Percentiles rank a stretch among this genome's conserved stretches.
phyloP scores from a whole-genome alignment of 2,888 invertebrate genomes.

The Pimpla rufipes region DNA sequence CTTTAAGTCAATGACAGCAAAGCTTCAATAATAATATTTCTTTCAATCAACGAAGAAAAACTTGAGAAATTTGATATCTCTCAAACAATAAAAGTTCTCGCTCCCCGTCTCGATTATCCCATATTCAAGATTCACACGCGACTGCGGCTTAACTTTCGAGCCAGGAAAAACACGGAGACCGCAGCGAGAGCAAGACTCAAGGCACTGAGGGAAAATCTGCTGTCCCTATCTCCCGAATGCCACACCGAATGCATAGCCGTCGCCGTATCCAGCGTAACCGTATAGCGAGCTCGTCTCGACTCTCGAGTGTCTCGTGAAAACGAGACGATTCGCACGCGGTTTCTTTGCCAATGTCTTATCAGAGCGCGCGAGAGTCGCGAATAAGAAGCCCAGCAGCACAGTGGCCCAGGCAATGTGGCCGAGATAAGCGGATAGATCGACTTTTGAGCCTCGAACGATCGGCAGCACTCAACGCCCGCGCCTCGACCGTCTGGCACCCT shows the following conservation, averaged over 20 bases:
- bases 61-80: too few species aligned
- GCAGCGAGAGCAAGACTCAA: too few species aligned
- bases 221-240: neutral
- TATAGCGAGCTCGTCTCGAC: too few species aligned
- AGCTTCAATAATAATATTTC: too few species aligned
- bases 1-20: too few species aligned
- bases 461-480: conserved; percentile 45
- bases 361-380: conserved; percentile 33
- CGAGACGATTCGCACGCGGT: conserved; percentile 47
- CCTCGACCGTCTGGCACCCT: neutral
- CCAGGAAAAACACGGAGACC: too few species aligned
- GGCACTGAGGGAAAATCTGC: too few species aligned
- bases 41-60: too few species aligned
- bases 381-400: conserved; percentile 31
- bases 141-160: too few species aligned
- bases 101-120: too few species aligned
- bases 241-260: neutral
- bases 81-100: too few species aligned
- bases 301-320: conserved; percentile 1
- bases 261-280: conserved; percentile 14
- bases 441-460: conserved; percentile 68
- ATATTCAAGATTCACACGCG: too few species aligned
- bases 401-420: conserved; percentile 28
- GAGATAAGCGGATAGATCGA: conserved; percentile 69
- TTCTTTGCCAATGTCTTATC: conserved; percentile 59